phyloP scores from a whole-genome alignment of 2,113 vertebrate genomes.

The Lasiurus borealis region DNA sequence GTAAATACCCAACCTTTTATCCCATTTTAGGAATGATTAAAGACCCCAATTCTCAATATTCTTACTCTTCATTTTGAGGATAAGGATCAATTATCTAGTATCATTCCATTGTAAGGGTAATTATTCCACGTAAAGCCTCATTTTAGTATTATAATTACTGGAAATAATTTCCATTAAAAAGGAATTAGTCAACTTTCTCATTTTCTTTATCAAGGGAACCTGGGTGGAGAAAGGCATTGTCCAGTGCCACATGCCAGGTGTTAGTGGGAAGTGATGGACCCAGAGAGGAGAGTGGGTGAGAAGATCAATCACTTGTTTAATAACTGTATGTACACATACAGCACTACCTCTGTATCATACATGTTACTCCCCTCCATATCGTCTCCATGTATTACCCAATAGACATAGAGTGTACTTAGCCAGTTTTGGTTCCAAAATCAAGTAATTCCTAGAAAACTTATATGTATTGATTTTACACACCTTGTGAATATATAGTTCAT shows the following conservation, averaged over 20 bases:
- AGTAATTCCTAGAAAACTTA: conserved; percentile 36
- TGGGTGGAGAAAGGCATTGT: background rate
- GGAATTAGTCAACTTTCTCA: background rate
- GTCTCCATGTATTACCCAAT: background rate
- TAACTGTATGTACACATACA: background rate
- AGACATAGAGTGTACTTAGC: background rate
- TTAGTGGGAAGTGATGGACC: background rate
- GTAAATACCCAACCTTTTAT: conserved; percentile 42
- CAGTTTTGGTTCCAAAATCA: background rate
- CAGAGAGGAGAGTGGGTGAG: background rate
- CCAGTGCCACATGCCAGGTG: background rate
- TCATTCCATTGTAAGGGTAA: background rate
- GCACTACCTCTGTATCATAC: too few relatives aligned
- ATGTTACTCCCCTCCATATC: background rate
- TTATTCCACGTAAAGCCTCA: conserved; percentile 2
- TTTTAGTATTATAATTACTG: background rate
- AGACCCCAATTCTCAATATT: conserved; percentile 25
- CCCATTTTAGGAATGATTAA: conserved; percentile 63
- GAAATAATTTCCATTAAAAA: background rate
- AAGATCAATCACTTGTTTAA: background rate
- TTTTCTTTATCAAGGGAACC: background rate
- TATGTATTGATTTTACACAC: background rate
- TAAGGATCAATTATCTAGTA: background rate
- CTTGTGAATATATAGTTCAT: background rate
- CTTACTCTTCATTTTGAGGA: background rate